Percentiles rank a stretch among this genome's conserved stretches.
These are phyloP conservation scores for Ammodytes marinus DNA, from an alignment of 2,113 vertebrate genomes.

Conservation along the genomic window DNA sequence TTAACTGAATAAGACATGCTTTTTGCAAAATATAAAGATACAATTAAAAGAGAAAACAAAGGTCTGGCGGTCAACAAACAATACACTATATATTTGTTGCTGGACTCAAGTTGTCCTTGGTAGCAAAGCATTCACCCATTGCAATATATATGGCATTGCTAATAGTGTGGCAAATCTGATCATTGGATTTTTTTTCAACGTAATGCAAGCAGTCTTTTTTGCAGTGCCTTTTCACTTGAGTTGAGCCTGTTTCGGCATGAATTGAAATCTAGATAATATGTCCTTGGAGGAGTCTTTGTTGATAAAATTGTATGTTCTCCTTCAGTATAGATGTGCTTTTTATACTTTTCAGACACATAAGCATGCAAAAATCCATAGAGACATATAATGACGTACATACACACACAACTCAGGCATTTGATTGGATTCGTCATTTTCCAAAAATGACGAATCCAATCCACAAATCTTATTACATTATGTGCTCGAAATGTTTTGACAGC, in stretches of 20 bases:
- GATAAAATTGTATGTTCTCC: not conserved
- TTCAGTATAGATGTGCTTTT: not conserved
- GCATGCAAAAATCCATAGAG: not conserved
- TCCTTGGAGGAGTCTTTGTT: conserved; percentile 3
- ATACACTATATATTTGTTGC: not conserved
- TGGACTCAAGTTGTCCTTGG: conserved; percentile 49
- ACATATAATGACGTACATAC: not conserved
- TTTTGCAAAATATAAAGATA: not conserved
- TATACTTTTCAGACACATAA: not conserved
- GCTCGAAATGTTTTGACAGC: no score
- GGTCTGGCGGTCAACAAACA: not conserved
- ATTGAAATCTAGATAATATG: not conserved
- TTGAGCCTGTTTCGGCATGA: not conserved
- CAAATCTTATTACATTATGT: no score
- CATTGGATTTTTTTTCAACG: conserved; percentile 43
- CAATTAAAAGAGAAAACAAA: not conserved
- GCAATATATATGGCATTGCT: conserved; percentile 49
- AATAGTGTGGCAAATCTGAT: conserved; percentile 62
- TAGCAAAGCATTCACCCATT: conserved; percentile 49
- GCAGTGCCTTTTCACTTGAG: not conserved
- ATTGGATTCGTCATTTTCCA: conserved; percentile 9
- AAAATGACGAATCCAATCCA: no score
- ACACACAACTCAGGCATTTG: not conserved
- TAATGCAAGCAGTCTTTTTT: conserved; percentile 5
- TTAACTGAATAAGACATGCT: not conserved